Evolutionary conservation across 2,797 vertebrate species (phyloP).

Genomic region (Chaetophractus vellerosus): DNA sequence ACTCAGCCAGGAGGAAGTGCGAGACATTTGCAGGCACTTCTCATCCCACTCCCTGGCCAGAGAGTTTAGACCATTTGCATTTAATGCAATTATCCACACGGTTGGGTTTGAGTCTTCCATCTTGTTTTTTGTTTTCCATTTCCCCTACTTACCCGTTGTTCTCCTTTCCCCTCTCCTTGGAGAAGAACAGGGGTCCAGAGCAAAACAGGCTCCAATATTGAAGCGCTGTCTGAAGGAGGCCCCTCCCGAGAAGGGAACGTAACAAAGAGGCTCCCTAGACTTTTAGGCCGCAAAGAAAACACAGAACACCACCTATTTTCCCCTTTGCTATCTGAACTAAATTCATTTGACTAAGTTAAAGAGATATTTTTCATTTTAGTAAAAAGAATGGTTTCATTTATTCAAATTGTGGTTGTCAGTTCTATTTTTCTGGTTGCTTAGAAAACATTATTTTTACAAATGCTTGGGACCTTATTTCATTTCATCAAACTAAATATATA

Average conservation of each 20-base stretch:
- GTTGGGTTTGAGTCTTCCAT: neutral
- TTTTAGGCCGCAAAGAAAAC: neutral
- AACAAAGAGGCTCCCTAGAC: accelerated
- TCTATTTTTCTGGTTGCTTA: neutral
- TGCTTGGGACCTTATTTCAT: neutral
- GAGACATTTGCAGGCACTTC: accelerated
- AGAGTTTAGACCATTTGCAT: accelerated
- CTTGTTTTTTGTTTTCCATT: neutral
- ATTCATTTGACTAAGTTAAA: neutral
- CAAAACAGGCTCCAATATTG: accelerated
- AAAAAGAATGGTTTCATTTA: neutral
- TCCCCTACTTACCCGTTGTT: neutral
- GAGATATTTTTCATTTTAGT: neutral
- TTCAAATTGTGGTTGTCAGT: neutral
- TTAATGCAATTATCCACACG: accelerated
- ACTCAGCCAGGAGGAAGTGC: too few relatives aligned
- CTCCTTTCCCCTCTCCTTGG: neutral
- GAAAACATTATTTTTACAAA: neutral
- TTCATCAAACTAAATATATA: neutral
- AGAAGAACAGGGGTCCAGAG: accelerated
- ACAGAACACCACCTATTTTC: neutral
- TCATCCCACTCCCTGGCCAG: too few relatives aligned
- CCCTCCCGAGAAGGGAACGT: accelerated
- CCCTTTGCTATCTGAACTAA: neutral
- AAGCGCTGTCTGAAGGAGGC: accelerated